Percentiles rank a stretch among this genome's conserved stretches.
phyloP scores from a whole-genome alignment of 2,888 invertebrate genomes.

The Kryphioiulus occultus region DNA sequence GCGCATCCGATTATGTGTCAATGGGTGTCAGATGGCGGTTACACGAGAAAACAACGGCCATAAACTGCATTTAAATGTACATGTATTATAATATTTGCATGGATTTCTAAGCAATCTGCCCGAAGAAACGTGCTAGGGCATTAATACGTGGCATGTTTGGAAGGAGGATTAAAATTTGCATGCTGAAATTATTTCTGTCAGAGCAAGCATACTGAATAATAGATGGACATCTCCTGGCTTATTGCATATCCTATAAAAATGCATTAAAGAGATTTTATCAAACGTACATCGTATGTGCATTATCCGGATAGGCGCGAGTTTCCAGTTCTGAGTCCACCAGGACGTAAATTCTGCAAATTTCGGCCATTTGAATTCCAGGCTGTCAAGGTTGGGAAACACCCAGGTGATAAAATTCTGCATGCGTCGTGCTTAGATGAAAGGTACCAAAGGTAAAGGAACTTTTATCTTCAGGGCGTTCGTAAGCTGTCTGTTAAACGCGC shows the following conservation, averaged over 20 bases:
- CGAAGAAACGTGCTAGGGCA: neutral
- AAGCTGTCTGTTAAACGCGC: constrained; percentile 4
- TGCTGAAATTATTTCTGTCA: constrained; percentile 27
- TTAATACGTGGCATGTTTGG: constrained; percentile 12
- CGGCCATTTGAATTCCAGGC: neutral
- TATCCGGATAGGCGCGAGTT: neutral
- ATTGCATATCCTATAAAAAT: neutral
- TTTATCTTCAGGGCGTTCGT: constrained; percentile 27
- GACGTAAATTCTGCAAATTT: constrained; percentile 16
- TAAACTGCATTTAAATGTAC: neutral
- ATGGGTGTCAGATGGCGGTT: constrained; percentile 35
- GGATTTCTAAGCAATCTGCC: constrained; percentile 22
- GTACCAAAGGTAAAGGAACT: neutral
- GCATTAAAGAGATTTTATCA: constrained; percentile 39
- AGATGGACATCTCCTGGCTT: neutral
- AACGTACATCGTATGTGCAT: constrained; percentile 22
- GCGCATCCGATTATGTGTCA: constrained; percentile 11
- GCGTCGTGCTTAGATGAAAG: neutral
- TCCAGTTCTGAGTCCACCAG: neutral
- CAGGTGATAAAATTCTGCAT: constrained; percentile 7
- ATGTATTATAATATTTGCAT: constrained; percentile 6
- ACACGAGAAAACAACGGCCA: neutral
- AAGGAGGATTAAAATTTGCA: constrained; percentile 20
- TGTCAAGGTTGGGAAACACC: constrained; percentile 35
- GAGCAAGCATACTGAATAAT: constrained; percentile 20